These are phyloP conservation scores for Protobothrops mucrosquamatus DNA, from an alignment of 2,113 vertebrate genomes.

Conservation along the genomic window DNA sequence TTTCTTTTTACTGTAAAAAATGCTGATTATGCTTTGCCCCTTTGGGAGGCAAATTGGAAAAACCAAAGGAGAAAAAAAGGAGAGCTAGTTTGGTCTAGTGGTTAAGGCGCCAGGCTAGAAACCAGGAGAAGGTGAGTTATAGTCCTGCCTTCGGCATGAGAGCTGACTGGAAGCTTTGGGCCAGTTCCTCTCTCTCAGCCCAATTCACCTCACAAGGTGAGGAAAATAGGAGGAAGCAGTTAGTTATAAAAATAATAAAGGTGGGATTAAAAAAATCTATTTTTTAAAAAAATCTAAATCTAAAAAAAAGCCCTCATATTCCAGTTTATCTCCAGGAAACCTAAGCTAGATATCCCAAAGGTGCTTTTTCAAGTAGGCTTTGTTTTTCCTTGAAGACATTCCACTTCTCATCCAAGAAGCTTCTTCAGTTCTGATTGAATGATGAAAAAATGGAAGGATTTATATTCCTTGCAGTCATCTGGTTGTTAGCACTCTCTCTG, in stretches of 20 bases:
- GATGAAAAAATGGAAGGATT: background rate
- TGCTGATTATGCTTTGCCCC: background rate
- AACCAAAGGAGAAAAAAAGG: background rate
- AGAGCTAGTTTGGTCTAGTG: background rate
- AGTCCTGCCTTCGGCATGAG: background rate
- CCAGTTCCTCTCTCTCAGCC: background rate
- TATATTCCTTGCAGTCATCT: background rate
- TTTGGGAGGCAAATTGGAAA: background rate
- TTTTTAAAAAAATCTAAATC: background rate
- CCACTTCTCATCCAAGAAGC: background rate
- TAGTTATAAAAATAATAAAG: background rate
- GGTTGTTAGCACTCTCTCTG: background rate
- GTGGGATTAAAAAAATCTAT: background rate
- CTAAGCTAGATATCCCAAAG: background rate
- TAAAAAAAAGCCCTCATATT: background rate
- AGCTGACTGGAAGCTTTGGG: background rate
- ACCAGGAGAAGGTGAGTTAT: background rate
- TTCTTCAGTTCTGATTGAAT: background rate
- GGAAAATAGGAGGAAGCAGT: background rate
- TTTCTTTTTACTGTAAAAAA: background rate
- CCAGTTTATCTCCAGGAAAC: slow-evolving; percentile 18
- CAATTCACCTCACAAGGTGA: background rate
- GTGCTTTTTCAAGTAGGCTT: background rate
- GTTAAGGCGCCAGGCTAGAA: background rate
- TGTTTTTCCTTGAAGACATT: background rate